Evolutionary conservation across 2,113 vertebrate genomes (phyloP).

Genomic region (Poicephalus gulielmi): DNA sequence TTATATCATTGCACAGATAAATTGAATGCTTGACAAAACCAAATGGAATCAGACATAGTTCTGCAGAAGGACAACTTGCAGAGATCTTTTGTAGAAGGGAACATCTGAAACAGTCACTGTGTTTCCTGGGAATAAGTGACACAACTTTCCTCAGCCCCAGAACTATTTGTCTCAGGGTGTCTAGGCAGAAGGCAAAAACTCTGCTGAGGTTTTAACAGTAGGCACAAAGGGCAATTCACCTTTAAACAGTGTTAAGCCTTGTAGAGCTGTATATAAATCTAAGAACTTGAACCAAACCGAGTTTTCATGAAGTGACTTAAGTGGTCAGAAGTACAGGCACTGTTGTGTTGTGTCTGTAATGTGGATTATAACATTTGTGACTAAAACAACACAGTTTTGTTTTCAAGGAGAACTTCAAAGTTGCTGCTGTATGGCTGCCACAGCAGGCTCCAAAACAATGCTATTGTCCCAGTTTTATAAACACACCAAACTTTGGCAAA

Average conservation of each 20-base stretch:
- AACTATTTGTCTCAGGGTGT: not conserved
- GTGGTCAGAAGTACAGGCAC: not conserved
- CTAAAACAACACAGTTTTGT: not conserved
- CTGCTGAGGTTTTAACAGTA: not conserved
- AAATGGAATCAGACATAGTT: not conserved
- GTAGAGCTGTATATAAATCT: not conserved
- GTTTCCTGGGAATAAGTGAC: not conserved
- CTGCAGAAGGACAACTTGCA: not conserved
- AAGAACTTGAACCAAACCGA: not conserved
- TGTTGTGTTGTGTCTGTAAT: not conserved
- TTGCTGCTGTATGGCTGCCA: not conserved
- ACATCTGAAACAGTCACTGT: not conserved
- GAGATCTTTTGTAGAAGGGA: not conserved
- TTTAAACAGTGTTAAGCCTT: not conserved
- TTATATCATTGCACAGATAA: not conserved
- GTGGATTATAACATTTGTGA: not conserved
- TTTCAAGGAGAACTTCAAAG: not conserved
- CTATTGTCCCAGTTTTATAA: not conserved
- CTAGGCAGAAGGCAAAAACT: not conserved
- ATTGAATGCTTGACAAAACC: not conserved
- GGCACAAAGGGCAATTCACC: not conserved
- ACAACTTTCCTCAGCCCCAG: not conserved
- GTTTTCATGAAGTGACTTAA: not conserved
- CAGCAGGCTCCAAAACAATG: not conserved
- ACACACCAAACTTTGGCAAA: not conserved